Conservation (phyloP, 2,888 invertebrate genomes). For the Netelia melanura region DNA sequence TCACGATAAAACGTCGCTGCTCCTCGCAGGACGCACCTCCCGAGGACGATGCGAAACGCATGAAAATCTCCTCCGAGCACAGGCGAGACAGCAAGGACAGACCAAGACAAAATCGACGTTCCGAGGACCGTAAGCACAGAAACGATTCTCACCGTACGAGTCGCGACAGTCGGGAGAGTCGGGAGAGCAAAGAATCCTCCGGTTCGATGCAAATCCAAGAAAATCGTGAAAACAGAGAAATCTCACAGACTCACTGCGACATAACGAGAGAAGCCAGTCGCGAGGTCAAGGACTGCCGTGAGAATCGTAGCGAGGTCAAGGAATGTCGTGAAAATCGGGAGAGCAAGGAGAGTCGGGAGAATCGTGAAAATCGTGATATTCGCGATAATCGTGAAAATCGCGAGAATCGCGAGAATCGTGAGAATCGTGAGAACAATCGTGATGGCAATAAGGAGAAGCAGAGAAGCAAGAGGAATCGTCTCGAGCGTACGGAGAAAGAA, state of each 20-base stretch:
- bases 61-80: conserved; percentile 86
- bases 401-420: conserved; percentile 72
- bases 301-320: conserved; percentile 51
- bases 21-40: conserved; percentile 90
- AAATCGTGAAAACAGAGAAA: conserved; percentile 54
- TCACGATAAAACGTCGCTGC: conserved; percentile 90
- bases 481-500: conserved; percentile 77
- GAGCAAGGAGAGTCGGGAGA: conserved; percentile 48
- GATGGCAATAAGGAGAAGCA: conserved; percentile 79
- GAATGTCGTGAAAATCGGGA: conserved; percentile 58
- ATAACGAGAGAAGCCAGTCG: conserved; percentile 43
- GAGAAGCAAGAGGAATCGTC: conserved; percentile 77
- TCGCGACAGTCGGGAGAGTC: conserved; percentile 76
- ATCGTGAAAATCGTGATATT: conserved; percentile 66
- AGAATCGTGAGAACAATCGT: conserved; percentile 83
- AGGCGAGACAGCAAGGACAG: conserved; percentile 91
- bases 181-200: conserved; percentile 66
- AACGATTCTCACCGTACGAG: conserved; percentile 83
- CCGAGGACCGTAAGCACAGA: conserved; percentile 83
- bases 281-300: conserved; percentile 50
- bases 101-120: conserved; percentile 82
- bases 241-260: conserved; percentile 65
- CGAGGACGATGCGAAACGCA: conserved; percentile 88
- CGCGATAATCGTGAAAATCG: conserved; percentile 71
- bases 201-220: conserved; percentile 61